These are phyloP conservation scores for Exocentrus adspersus DNA, from an alignment of 2,888 invertebrate species.

Conservation along the genomic window DNA sequence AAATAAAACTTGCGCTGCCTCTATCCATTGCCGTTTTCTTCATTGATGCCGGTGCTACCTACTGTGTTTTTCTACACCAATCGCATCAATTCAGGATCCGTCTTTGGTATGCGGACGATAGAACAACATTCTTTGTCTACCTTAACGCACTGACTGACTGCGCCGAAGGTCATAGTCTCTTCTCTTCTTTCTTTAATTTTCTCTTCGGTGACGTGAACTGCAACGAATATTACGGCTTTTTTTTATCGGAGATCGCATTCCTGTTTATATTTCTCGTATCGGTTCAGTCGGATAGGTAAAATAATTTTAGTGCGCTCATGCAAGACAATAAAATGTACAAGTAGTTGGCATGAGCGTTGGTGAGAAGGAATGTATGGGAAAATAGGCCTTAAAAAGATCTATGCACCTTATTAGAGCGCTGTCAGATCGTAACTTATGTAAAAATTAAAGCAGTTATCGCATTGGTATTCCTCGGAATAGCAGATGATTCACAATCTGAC, in stretches of 20 bases:
- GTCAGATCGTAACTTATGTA: too few species aligned
- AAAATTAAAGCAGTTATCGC: background rate
- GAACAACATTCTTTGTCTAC: constrained; percentile 35
- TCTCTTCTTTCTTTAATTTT: constrained; percentile 18
- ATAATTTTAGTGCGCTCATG: too few species aligned
- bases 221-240: constrained; percentile 14
- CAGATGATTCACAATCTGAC: constrained; percentile 14
- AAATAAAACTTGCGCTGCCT: too few species aligned
- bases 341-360: too few species aligned
- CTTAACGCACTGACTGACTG: constrained; percentile 27
- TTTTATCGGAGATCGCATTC: constrained; percentile 15
- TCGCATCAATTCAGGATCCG: constrained; percentile 1
- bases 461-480: constrained; percentile 16
- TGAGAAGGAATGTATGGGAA: too few species aligned
- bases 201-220: constrained; percentile 1
- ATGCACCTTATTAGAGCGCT: too few species aligned
- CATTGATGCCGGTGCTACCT: background rate
- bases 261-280: background rate
- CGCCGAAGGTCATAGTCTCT: constrained; percentile 35
- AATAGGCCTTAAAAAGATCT: too few species aligned
- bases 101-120: constrained; percentile 34
- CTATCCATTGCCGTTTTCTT: background rate
- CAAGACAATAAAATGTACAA: too few species aligned
- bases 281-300: too few species aligned
- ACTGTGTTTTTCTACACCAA: background rate